phyloP scores from a whole-genome alignment of 2,888 invertebrate genomes.

The Petrolisthes cinctipes region DNA sequence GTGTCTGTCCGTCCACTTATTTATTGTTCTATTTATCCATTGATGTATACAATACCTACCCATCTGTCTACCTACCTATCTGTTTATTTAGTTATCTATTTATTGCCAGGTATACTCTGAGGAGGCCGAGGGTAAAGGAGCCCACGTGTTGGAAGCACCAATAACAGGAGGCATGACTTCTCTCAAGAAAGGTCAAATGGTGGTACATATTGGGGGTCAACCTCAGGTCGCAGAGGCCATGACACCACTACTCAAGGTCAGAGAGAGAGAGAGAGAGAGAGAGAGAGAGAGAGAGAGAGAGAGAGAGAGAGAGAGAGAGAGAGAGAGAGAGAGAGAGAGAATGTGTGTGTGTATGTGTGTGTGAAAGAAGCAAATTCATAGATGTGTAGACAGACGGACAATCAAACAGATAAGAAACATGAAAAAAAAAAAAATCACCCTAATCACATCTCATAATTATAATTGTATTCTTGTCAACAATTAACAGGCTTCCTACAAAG shows the following conservation, averaged over 20 bases:
- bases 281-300: not conserved
- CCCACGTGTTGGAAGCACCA: constrained; percentile 63
- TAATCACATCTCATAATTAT: not conserved
- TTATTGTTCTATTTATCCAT: too few species aligned
- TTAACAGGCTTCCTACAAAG: constrained; percentile 58
- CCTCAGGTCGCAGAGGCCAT: constrained; percentile 41
- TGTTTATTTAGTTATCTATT: too few species aligned
- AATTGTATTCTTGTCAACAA: not conserved
- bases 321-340: not conserved
- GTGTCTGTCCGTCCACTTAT: too few species aligned
- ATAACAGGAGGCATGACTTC: constrained; percentile 63
- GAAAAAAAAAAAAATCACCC: not conserved
- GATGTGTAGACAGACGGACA: not conserved
- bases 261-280: too few species aligned
- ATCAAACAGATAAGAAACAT: not conserved
- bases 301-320: not conserved
- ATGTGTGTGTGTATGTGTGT: too few species aligned
- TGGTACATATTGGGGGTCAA: constrained; percentile 59
- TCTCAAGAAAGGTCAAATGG: constrained; percentile 63
- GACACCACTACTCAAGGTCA: constrained; percentile 46
- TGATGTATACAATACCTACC: too few species aligned
- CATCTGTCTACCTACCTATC: too few species aligned
- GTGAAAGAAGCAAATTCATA: too few species aligned
- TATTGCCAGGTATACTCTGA: constrained; percentile 34
- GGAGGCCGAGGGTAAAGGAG: constrained; percentile 42